phyloP scores from a whole-genome alignment of 2,113 vertebrate species.

The Anser cygnoides region DNA sequence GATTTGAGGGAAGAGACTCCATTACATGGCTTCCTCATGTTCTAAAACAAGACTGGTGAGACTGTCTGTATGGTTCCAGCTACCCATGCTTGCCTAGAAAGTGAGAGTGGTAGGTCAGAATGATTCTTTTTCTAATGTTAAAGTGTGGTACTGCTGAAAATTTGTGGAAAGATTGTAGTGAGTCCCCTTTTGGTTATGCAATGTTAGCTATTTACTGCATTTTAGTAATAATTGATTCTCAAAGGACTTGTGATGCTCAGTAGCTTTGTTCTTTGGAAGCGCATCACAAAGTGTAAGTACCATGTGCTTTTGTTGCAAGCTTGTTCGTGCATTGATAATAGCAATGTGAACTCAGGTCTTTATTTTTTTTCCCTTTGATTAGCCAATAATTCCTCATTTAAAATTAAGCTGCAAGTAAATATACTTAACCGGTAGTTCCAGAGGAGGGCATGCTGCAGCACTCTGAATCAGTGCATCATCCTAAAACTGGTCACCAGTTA shows the following conservation, averaged over 20 bases:
- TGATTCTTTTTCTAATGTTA: not conserved
- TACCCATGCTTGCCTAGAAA: not conserved
- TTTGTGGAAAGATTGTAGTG: not conserved
- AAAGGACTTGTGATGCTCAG: not conserved
- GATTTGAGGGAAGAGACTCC: not conserved
- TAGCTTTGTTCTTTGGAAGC: not conserved
- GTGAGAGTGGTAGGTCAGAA: not conserved
- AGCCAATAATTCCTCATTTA: not conserved
- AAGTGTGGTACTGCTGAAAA: not conserved
- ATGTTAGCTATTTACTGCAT: not conserved
- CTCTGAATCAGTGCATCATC: not conserved
- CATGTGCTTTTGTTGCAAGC: not conserved
- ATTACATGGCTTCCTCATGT: not conserved
- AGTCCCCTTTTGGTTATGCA: not conserved
- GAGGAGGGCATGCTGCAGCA: not conserved
- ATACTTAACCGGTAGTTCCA: not conserved
- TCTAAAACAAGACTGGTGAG: not conserved
- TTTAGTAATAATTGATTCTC: not conserved
- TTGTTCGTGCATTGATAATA: not conserved
- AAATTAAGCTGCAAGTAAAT: not conserved
- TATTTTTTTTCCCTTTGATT: not conserved
- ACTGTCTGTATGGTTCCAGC: not conserved
- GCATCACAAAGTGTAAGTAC: not conserved
- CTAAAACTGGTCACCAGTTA: not conserved
- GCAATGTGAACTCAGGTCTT: not conserved